These are phyloP conservation scores for Sardina pilchardus DNA, from an alignment of 2,113 vertebrate species.

Conservation along the genomic window DNA sequence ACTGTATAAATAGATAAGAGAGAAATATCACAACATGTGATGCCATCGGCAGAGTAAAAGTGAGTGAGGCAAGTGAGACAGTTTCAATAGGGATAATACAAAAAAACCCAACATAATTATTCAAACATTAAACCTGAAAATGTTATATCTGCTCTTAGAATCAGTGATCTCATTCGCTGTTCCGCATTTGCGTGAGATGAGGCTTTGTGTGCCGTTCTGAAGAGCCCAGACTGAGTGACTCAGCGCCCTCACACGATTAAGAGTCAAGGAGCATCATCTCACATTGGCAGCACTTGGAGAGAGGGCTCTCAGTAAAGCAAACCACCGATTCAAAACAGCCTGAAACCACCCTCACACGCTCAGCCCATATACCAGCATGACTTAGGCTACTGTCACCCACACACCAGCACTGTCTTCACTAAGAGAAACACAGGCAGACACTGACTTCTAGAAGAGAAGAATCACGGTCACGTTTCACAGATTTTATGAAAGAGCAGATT, in stretches of 20 bases:
- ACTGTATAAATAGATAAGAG: not conserved
- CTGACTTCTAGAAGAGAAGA: not conserved
- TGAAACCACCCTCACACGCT: not conserved
- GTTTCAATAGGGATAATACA: not conserved
- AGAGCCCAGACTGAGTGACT: not conserved
- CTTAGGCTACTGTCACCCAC: not conserved
- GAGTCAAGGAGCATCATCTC: not conserved
- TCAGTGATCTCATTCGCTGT: not conserved
- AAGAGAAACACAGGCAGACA: not conserved
- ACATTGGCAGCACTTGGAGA: not conserved
- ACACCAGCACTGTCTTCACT: not conserved
- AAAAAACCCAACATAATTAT: not conserved
- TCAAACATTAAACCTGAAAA: not conserved
- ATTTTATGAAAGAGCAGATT: not conserved
- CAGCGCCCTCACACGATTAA: not conserved
- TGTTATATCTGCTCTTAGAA: not conserved
- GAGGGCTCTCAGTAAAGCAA: slow-evolving; percentile 19
- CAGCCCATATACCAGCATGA: slow-evolving; percentile 6
- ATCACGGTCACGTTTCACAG: not conserved
- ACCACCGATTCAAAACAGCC: slow-evolving; percentile 29
- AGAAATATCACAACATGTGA: not conserved
- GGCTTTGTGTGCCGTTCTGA: not conserved
- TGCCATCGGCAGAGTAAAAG: not conserved
- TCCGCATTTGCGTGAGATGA: not conserved
- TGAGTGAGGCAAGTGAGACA: not conserved